phyloP scores from a whole-genome alignment of 2,888 invertebrate genomes.

The Melanotus villosus region DNA sequence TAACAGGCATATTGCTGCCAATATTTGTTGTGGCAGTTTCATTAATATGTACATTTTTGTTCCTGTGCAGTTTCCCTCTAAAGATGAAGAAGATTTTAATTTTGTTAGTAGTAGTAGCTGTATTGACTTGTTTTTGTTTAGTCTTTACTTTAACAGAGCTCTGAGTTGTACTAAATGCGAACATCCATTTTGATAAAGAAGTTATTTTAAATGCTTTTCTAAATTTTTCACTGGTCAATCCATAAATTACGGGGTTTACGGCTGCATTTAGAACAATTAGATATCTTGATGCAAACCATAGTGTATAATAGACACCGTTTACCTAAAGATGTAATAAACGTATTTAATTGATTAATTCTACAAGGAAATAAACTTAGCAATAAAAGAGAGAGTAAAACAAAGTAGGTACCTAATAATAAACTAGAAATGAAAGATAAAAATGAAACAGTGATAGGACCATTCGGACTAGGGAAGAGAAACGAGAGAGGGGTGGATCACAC shows the following conservation, averaged over 20 bases:
- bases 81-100: constrained; percentile 31
- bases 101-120: constrained; percentile 13
- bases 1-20: too few relatives aligned
- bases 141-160: constrained; percentile 27
- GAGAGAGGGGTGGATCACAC: too few relatives aligned
- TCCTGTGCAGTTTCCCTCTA: constrained; percentile 20
- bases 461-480: too few relatives aligned
- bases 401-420: too few relatives aligned
- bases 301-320: constrained; percentile 71
- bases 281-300: constrained; percentile 80
- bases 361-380: too few relatives aligned
- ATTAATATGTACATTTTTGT: background rate
- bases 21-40: constrained; percentile 19
- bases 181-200: constrained; percentile 69
- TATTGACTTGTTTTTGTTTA: constrained; percentile 19
- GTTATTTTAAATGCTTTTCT: constrained; percentile 76
- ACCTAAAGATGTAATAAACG: constrained; percentile 66
- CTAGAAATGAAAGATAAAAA: too few relatives aligned
- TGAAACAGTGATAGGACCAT: too few relatives aligned
- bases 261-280: constrained; percentile 81
- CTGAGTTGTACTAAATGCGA: constrained; percentile 32
- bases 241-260: constrained; percentile 84
- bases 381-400: too few relatives aligned
- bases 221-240: constrained; percentile 80
- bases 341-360: too few relatives aligned